phyloP scores from a whole-genome alignment of 2,888 invertebrate genomes.

The Melanostoma mellinum region DNA sequence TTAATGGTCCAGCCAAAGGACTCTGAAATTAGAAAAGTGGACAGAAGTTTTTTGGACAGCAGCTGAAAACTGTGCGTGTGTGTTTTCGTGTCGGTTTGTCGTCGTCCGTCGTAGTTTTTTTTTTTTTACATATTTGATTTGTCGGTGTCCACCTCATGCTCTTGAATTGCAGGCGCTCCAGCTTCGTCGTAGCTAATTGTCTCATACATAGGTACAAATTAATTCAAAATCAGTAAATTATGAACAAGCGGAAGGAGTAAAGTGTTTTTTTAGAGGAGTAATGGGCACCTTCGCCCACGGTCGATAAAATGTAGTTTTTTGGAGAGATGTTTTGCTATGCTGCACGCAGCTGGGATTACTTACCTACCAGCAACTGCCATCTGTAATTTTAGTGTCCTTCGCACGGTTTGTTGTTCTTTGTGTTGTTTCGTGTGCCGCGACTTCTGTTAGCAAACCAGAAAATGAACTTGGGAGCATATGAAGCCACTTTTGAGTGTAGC shows the following conservation, averaged over 20 bases:
- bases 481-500: neutral
- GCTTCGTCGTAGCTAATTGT: conserved; percentile 51
- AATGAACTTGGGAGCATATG: neutral
- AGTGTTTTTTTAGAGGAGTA: no score
- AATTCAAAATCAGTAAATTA: conserved; percentile 26
- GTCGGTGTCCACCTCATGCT: conserved; percentile 65
- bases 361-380: no score
- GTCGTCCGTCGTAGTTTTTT: conserved; percentile 33
- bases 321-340: conserved; percentile 12
- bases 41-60: conserved; percentile 10
- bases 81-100: conserved; percentile 46
- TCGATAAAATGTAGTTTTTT: conserved; percentile 38
- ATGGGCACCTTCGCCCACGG: neutral
- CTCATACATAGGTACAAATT: conserved; percentile 37
- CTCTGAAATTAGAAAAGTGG: conserved; percentile 30
- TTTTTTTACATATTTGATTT: conserved; percentile 15
- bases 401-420: neutral
- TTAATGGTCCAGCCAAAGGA: conserved; percentile 17
- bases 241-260: neutral
- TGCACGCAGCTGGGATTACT: conserved; percentile 36
- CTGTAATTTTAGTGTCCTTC: neutral
- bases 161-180: conserved; percentile 47
- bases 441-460: no score
- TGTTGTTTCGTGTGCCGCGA: neutral
- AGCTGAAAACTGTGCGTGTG: conserved; percentile 31